These are phyloP conservation scores for Leptocoma aspasia DNA, from an alignment of 2,113 vertebrate species.

Conservation along the genomic window DNA sequence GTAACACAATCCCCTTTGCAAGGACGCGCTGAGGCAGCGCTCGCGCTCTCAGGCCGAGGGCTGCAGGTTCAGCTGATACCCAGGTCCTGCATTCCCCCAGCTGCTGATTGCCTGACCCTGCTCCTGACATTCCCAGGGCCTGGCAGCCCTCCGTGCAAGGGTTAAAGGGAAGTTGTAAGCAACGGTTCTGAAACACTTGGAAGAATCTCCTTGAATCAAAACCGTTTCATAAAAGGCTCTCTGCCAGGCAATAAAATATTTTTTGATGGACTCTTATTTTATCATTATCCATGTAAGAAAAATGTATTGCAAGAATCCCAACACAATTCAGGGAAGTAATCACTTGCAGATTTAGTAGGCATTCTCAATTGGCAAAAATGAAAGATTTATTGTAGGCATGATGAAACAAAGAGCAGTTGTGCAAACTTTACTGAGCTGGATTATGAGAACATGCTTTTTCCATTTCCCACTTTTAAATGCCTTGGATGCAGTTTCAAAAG, in stretches of 20 bases:
- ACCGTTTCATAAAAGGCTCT: constrained; percentile 58
- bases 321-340: constrained; percentile 67
- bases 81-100: not conserved
- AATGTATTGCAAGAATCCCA: constrained; percentile 65
- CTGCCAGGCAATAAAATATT: constrained; percentile 47
- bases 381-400: constrained; percentile 76
- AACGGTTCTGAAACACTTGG: constrained; percentile 19
- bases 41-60: not conserved
- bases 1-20: constrained; percentile 43
- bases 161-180: constrained; percentile 63
- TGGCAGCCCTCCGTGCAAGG: constrained; percentile 34
- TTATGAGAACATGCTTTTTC: constrained; percentile 75
- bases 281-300: constrained; percentile 68
- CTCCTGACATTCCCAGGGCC: not conserved
- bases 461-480: constrained; percentile 71
- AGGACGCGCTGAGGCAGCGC: not conserved
- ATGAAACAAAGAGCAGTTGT: constrained; percentile 80
- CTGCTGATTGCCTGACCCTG: not conserved
- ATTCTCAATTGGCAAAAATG: constrained; percentile 67
- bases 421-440: constrained; percentile 73
- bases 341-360: constrained; percentile 74
- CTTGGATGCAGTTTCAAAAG: constrained; percentile 64
- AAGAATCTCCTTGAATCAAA: constrained; percentile 54
- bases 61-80: constrained; percentile 35
- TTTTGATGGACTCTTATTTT: constrained; percentile 58